Evolutionary conservation across 2,888 invertebrate genomes (phyloP), one percentile per base, ranked within the genome.

Genomic region (Quadroppia sp.): DNA sequence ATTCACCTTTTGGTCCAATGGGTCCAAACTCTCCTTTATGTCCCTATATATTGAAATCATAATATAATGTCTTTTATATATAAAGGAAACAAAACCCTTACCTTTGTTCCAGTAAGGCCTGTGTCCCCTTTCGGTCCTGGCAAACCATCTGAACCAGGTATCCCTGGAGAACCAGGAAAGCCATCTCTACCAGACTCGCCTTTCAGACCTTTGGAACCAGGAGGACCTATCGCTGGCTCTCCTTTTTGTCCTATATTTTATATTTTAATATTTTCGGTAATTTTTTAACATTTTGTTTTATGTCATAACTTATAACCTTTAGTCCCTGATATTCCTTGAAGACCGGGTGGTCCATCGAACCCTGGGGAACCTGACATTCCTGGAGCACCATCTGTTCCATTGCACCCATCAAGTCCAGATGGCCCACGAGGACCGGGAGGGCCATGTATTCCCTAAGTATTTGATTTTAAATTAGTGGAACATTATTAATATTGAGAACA

Each of bases 351-450:
- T 17, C 71, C 71, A 71, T 86, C 84, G 6, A 82, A 81, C 45
- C 94, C 94, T 71, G 85, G 85, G 32, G 85, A 84, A 77, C 90
- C 90, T 76, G 86, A 86, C 11, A 84, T 83, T 64, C 91, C 90
- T 23, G 83, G 82, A 6, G 82, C 80, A 61, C 76, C 76, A 70
- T 72, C 67, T 6, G 59, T 67, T 23, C 75, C 75, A 36, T 74
- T 71, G 23, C 74, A 74, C 4, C 74, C 74, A 15, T 74, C 74
- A 17, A 74, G 42, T 48, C 75, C 75, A 20, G 73, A 42, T 9
- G 36, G 30, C 7, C 75, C 75, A n/a, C 69, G 61, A 13, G 76
- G 73, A 48, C 78, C 78, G 1, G 17, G n/a, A 30, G 71, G 50
- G 17, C 78, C 78, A 13, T 74, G 75, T n/a, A 74, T 20, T 15